Percentiles rank a stretch among this genome's conserved stretches.
Evolutionary conservation across 2,113 vertebrate genomes (phyloP).

Genomic region (Leuciscus idus): DNA sequence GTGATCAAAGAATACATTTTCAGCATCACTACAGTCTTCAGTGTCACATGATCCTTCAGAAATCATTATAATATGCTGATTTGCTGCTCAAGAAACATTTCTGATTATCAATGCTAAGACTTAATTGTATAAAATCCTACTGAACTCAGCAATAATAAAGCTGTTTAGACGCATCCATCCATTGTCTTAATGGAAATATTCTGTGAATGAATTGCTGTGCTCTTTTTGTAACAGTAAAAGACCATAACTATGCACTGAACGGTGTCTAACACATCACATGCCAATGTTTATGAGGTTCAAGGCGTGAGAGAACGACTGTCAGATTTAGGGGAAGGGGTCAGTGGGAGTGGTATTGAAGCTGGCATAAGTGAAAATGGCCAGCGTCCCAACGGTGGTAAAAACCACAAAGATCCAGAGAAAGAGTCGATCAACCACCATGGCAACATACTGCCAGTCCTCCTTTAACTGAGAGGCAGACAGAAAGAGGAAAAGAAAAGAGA

Average conservation of each 20-base stretch:
- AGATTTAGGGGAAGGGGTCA: conserved; percentile 73
- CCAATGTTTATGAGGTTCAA: background rate
- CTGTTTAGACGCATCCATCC: background rate
- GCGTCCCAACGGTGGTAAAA: conserved; percentile 79
- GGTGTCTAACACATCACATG: background rate
- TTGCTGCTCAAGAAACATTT: background rate
- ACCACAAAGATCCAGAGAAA: conserved; percentile 81
- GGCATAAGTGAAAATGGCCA: conserved; percentile 77
- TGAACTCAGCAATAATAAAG: background rate
- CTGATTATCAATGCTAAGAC: background rate
- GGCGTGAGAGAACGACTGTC: background rate
- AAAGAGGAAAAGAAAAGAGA: background rate
- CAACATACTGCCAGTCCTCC: conserved; percentile 84
- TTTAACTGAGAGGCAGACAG: conserved; percentile 67
- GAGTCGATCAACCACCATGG: conserved; percentile 83
- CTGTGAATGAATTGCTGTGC: background rate
- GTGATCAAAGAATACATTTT: background rate
- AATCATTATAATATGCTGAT: background rate
- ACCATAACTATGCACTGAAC: background rate
- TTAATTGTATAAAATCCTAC: background rate
- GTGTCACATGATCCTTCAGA: background rate
- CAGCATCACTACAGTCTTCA: background rate
- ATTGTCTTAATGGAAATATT: background rate
- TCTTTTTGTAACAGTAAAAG: background rate
- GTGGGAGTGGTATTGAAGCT: conserved; percentile 77